Conservation (phyloP, 1,140 invertebrate species). For the Procambarus virginalis region DNA sequence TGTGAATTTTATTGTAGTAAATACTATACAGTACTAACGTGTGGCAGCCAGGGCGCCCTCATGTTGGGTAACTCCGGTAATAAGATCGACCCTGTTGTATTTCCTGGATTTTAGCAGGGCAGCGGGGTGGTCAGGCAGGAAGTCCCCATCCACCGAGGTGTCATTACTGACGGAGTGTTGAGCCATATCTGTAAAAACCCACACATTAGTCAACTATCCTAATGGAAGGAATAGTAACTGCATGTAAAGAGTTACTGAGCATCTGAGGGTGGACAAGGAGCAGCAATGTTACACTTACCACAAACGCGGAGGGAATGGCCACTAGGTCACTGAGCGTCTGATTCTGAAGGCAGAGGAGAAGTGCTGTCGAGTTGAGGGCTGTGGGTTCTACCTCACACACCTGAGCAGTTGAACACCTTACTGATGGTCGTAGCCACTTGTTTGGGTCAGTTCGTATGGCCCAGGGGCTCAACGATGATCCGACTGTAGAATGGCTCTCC, state of each 20-base stretch:
- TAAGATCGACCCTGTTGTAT: conserved; percentile 26
- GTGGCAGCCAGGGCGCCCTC: not conserved
- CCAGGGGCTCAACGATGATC: conserved; percentile 34
- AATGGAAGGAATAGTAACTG: no score
- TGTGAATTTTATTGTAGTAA: no score
- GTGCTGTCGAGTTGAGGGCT: not conserved
- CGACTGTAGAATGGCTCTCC: conserved; percentile 70
- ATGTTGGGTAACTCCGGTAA: conserved; percentile 4
- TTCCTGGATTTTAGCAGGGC: not conserved
- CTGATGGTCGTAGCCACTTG: not conserved
- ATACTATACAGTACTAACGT: not conserved
- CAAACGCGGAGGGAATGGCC: not conserved
- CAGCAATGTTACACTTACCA: not conserved
- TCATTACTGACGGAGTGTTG: not conserved
- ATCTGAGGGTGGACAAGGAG: no score
- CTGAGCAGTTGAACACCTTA: conserved; percentile 25
- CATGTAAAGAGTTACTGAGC: no score
- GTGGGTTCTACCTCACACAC: not conserved
- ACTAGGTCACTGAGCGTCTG: not conserved
- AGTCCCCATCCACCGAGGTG: conserved; percentile 24
- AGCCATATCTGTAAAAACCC: not conserved
- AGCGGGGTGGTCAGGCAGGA: conserved; percentile 25
- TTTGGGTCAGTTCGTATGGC: conserved; percentile 3
- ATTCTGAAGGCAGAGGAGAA: not conserved
- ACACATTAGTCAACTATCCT: not conserved